phyloP scores from a whole-genome alignment of 2,797 vertebrate species.

The Sylvia borin region DNA sequence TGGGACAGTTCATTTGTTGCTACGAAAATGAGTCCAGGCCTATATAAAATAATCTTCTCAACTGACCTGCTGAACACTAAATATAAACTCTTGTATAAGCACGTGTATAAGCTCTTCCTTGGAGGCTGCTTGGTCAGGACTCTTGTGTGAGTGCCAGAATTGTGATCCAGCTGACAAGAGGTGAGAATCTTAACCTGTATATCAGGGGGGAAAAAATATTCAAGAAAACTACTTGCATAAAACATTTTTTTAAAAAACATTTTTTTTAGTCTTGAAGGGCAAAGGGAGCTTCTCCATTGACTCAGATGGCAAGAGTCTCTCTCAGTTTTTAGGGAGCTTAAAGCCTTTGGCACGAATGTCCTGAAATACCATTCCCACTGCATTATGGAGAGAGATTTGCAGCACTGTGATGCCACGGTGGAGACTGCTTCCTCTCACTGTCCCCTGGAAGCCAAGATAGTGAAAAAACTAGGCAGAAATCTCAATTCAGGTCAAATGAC shows the following conservation, averaged over 20 bases:
- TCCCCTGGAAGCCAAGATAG: constrained; percentile 48
- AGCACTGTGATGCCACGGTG: constrained; percentile 2
- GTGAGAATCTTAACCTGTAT: background rate
- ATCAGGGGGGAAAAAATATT: background rate
- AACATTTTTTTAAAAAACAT: background rate
- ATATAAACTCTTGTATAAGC: background rate
- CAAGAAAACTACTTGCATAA: background rate
- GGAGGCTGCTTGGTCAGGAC: background rate
- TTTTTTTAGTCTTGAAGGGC: background rate
- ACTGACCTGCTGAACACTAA: background rate
- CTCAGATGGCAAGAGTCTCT: background rate
- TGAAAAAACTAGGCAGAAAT: constrained; percentile 72
- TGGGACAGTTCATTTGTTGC: background rate
- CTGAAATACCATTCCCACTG: background rate
- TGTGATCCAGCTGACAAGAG: background rate
- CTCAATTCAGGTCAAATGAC: constrained; percentile 78
- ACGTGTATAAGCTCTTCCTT: background rate
- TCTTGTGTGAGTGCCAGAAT: background rate
- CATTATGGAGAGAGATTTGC: background rate
- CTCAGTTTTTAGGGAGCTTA: background rate
- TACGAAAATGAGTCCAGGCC: background rate
- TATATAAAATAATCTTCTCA: background rate
- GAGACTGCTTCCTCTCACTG: constrained; percentile 36
- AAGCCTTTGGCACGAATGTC: constrained; percentile 26
- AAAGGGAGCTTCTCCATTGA: background rate